Evolutionary conservation across 2,888 invertebrate species (phyloP).

Genomic region (Cephus spinipes): DNA sequence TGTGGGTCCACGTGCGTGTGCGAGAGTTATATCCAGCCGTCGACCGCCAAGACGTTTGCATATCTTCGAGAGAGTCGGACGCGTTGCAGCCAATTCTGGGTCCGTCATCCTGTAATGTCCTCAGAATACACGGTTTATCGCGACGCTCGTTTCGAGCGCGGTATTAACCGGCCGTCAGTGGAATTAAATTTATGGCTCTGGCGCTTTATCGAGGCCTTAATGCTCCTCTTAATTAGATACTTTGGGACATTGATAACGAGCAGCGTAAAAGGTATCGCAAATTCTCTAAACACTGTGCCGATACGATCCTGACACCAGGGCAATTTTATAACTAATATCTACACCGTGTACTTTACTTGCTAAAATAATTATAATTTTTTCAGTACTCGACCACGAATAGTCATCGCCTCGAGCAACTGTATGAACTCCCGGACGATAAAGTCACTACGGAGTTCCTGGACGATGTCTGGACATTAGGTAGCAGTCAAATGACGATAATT

Average conservation of each 20-base stretch:
- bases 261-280: background rate
- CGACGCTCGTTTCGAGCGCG: slow-evolving; percentile 29
- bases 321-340: background rate
- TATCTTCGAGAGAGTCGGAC: slow-evolving; percentile 48
- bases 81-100: slow-evolving; percentile 29
- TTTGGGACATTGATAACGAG: slow-evolving; percentile 1
- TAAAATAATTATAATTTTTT: background rate
- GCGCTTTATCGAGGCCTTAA: slow-evolving; percentile 50
- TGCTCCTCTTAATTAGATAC: slow-evolving; percentile 48
- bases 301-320: background rate
- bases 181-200: slow-evolving; percentile 53
- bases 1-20: slow-evolving; percentile 44
- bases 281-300: background rate
- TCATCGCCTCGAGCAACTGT: background rate
- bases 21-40: slow-evolving; percentile 60
- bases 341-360: background rate
- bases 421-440: slow-evolving; percentile 22
- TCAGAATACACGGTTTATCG: slow-evolving; percentile 20
- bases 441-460: slow-evolving; percentile 20
- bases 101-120: slow-evolving; percentile 40
- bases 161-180: slow-evolving; percentile 54
- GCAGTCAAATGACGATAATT: slow-evolving; percentile 46
- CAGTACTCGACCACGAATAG: background rate
- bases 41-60: slow-evolving; percentile 59
- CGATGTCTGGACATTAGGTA: slow-evolving; percentile 28